Evolutionary conservation across 1,140 invertebrate genomes (phyloP), one percentile per base, ranked within the genome.

Genomic region (Drusus annulatus): DNA sequence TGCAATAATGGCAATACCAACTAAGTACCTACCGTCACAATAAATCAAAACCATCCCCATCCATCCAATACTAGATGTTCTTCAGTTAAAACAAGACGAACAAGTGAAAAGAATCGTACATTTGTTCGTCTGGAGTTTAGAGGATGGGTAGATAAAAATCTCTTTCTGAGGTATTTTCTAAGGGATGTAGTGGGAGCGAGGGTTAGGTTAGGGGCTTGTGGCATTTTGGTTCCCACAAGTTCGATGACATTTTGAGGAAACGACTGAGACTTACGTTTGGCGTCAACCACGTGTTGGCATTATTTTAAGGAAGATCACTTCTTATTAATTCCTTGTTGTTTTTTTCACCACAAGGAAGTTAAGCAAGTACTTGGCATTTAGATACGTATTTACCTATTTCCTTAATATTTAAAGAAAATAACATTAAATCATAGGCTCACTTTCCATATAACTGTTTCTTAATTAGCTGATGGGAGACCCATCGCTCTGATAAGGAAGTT

Each of bases 161-260:
- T 15, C 45, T 65, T 65, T 36, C n/a, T 65, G 1, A 13, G 36
- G 10, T 7, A 3, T 65, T 65, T 31, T 65, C 1, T 23, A 23
- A 60, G 56, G 56, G 56, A 60, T 60, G 56, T 10, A 21, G 56
- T 17, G 54, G 0, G n/a, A 45, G 36, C 10, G 36, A 10, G 36
- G 5, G 8, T 45, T 45, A 45, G 36, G 36, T 15, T 60, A 65
- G 23, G 45, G 17, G 16, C n/a, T 21, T 1, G 28, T 15, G 13
- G 21, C 19, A 23, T 71, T 28, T 25, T 16, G 16, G 21, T 71
- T 71, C 68, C 68, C 68, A 71, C 68, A 71, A 23, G 68, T 71
- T 71, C 68, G 17, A 52, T 52, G 68, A 71, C 68, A 71, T 52
- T 71, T 71, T 52, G 68, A 51, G 68, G 68, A 71, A 71, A 71